Conservation (phyloP, 2,888 invertebrate species). For the Conistra vaccinii region DNA sequence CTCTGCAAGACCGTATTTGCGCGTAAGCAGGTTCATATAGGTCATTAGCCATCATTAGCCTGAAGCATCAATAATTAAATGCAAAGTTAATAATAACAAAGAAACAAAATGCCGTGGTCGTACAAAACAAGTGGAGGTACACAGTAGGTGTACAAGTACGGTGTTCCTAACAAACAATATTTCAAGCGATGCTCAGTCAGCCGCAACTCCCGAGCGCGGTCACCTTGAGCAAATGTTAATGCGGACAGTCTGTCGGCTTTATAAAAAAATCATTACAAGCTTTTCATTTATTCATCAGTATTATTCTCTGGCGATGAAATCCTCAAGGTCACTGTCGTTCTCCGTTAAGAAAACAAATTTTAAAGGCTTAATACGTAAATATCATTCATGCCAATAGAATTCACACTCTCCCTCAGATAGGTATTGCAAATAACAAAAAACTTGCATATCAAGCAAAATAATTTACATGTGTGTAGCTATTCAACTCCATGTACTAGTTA, state of each 20-base stretch:
- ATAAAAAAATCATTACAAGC: conserved; percentile 81
- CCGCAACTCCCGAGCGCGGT: conserved; percentile 86
- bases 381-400: conserved; percentile 19
- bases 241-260: conserved; percentile 82
- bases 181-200: conserved; percentile 87
- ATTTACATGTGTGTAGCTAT: neutral
- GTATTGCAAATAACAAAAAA: conserved; percentile 31
- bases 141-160: conserved; percentile 73
- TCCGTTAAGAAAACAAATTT: conserved; percentile 41
- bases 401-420: neutral
- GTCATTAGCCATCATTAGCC: conserved; percentile 49
- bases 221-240: conserved; percentile 90
- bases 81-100: conserved; percentile 58
- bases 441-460: conserved; percentile 9
- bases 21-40: conserved; percentile 53
- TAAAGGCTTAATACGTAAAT: conserved; percentile 19
- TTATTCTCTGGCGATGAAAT: conserved; percentile 73
- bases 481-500: neutral
- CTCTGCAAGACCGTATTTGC: conserved; percentile 27
- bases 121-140: conserved; percentile 75
- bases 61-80: conserved; percentile 48
- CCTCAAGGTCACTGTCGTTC: conserved; percentile 71
- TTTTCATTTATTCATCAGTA: conserved; percentile 80
- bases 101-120: conserved; percentile 64
- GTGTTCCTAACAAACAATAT: conserved; percentile 74